Conservation (phyloP, 2,797 vertebrate species). For the Serranus cabrilla region DNA sequence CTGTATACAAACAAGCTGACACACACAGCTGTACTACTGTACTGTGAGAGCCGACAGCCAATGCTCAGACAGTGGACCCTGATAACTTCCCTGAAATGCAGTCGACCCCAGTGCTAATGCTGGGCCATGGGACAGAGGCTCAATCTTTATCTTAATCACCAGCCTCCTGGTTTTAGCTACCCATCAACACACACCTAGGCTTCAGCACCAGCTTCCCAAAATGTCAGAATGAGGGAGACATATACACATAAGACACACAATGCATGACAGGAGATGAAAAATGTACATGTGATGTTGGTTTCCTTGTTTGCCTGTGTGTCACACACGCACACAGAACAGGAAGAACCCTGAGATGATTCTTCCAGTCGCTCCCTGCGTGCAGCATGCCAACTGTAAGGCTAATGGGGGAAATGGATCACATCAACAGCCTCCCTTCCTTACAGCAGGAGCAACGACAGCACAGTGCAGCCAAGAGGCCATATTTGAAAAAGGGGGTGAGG, state of each 20-base stretch:
- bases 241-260: slow-evolving; percentile 4
- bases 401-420: slow-evolving; percentile 60
- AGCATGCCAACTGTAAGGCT: slow-evolving; percentile 54
- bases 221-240: not conserved
- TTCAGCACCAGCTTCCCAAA: slow-evolving; percentile 26
- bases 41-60: slow-evolving; percentile 30
- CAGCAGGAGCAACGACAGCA: slow-evolving; percentile 35
- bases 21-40: slow-evolving; percentile 26
- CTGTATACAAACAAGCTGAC: slow-evolving; percentile 39
- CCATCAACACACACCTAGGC: slow-evolving; percentile 8
- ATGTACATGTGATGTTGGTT: slow-evolving; percentile 36
- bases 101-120: slow-evolving; percentile 20
- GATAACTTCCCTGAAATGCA: slow-evolving; percentile 53
- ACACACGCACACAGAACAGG: slow-evolving; percentile 35
- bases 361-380: slow-evolving; percentile 55
- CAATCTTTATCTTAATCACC: slow-evolving; percentile 70
- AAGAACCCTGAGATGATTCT: slow-evolving; percentile 63
- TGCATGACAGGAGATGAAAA: slow-evolving; percentile 36
- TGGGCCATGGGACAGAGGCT: slow-evolving; percentile 31
- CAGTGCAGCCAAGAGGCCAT: slow-evolving; percentile 40
- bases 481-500: slow-evolving; percentile 34
- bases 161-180: slow-evolving; percentile 58
- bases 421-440: slow-evolving; percentile 41
- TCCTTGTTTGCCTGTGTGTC: slow-evolving; percentile 33
- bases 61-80: slow-evolving; percentile 44